Evolutionary conservation across 2,797 vertebrate genomes (phyloP), one percentile per base, ranked within the genome.

Genomic region (Acanthornis magna): DNA sequence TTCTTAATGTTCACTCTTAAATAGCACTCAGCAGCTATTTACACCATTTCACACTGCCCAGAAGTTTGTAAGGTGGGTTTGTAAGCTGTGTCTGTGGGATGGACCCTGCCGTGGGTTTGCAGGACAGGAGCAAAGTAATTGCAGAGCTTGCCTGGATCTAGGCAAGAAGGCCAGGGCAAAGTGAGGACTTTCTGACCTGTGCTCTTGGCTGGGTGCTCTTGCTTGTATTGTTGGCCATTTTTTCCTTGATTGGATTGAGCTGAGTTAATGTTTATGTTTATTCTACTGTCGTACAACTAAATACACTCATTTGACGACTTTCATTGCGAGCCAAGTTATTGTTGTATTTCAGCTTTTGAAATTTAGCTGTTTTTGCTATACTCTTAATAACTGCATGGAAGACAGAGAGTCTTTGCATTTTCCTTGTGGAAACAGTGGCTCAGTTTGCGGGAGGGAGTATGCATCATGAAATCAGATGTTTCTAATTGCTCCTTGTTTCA

Each of bases 401-500:
- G 53, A 92, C 5, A 2, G 71, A 85, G 25, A 83, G 21, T 83
- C 86, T 95, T 83, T 73, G 61, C 58, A 57, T 95, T 87, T 88
- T 85, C 63, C 73, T 89, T 84, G 65, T 91, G 62, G 82, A 73
- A 95, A 88, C 80, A 84, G 84, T 71, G 75, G 76, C 65, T 95
- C 10, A 6, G 58, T 94, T 85, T 82, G 72, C 83, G 67, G 76
- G 83, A 80, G 65, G 73, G 82, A 96, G 76, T 74, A 91, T 95
- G 80, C 81, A 91, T 89, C 71, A 76, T 66, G 58, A 93, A 89
- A 88, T 87, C 80, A 91, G 78, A 96, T 89, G 68, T 94, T 94
- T 93, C 65, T 87, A 95, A 94, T 88, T 95, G 92, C 74, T 89
- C 19, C 81, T 85, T 95, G 86, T 93, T 96, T 95, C 66, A 72